Percentiles rank a stretch among this genome's conserved stretches.
phyloP scores from a whole-genome alignment of 2,797 vertebrate genomes.

The Lerista edwardsae region DNA sequence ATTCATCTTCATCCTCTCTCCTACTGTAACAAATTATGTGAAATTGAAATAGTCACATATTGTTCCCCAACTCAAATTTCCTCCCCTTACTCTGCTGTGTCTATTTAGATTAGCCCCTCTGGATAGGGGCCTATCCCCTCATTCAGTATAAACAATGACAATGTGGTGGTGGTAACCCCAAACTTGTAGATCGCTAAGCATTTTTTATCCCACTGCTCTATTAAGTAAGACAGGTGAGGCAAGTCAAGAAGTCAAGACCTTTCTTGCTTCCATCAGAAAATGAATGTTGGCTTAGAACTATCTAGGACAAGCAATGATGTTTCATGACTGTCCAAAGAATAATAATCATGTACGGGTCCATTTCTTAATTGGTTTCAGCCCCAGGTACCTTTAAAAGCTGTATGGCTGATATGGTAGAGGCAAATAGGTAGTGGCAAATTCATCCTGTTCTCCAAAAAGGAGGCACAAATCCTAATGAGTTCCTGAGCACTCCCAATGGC shows the following conservation, averaged over 20 bases:
- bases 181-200: neutral
- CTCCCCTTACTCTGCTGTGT: no score
- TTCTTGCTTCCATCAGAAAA: neutral
- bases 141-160: no score
- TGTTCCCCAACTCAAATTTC: no score
- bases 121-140: no score
- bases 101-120: no score
- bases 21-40: no score
- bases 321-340: neutral
- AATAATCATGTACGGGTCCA: neutral
- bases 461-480: neutral
- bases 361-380: neutral
- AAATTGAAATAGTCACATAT: no score
- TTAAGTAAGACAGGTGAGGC: neutral
- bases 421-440: neutral
- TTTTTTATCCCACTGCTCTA: neutral
- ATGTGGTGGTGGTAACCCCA: neutral
- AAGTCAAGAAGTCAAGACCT: neutral
- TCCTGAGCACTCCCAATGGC: neutral
- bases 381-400: neutral
- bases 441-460: neutral
- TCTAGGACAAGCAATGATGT: neutral
- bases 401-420: neutral
- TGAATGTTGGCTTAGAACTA: neutral
- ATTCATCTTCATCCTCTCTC: no score